These are phyloP conservation scores for Selene dorsalis DNA, from an alignment of 2,797 vertebrate species.

Conservation along the genomic window DNA sequence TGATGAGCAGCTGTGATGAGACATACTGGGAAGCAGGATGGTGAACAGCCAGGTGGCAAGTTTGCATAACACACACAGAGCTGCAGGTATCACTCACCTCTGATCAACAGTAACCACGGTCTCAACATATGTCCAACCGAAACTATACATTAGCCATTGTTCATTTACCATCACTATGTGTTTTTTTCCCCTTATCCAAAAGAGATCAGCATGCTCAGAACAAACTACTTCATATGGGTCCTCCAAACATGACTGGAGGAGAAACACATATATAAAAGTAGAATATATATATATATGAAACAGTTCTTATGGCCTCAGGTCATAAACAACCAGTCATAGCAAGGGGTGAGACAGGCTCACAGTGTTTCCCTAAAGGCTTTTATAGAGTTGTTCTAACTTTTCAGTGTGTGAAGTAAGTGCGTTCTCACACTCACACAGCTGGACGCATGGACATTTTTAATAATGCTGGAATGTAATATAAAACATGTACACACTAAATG, in stretches of 20 bases:
- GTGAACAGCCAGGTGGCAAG: neutral
- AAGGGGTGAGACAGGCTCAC: neutral
- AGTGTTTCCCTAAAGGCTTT: neutral
- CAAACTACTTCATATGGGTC: neutral
- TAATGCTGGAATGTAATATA: neutral
- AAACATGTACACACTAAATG: neutral
- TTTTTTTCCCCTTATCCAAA: neutral
- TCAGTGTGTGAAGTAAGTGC: neutral
- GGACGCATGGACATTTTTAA: too few species aligned
- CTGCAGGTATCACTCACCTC: slow-evolving; percentile 4
- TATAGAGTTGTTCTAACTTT: neutral
- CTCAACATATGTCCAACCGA: neutral
- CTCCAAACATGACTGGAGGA: neutral
- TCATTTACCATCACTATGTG: neutral
- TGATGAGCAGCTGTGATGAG: neutral
- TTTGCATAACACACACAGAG: neutral
- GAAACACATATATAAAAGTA: slow-evolving; percentile 8
- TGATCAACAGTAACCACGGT: neutral
- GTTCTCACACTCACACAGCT: neutral
- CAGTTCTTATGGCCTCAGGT: too few species aligned
- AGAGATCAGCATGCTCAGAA: neutral
- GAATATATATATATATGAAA: too few species aligned
- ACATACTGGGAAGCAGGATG: neutral
- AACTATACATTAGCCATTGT: neutral
- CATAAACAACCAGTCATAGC: neutral